phyloP scores from a whole-genome alignment of 2,888 invertebrate species.

The Dermolepida albohirtum region DNA sequence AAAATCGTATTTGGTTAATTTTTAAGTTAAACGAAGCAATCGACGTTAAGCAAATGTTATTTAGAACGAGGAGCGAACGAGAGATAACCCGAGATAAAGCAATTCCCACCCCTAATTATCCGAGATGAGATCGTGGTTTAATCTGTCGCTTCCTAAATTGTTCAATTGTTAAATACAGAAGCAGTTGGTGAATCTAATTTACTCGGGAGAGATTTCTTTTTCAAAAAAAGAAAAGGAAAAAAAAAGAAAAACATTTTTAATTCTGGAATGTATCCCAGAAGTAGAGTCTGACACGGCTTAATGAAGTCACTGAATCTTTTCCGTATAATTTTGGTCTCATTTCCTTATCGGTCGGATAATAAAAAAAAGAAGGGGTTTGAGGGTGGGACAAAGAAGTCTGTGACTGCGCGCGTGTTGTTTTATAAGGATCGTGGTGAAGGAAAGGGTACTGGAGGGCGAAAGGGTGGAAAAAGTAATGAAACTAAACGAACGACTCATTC shows the following conservation, averaged over 20 bases:
- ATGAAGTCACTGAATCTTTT: conserved; percentile 44
- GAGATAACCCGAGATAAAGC: conserved; percentile 37
- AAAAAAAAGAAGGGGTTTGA: conserved; percentile 3
- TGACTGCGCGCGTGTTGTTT: conserved; percentile 17
- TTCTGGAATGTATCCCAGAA: conserved; percentile 35
- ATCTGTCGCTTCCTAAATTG: conserved; percentile 44
- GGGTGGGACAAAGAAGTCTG: conserved; percentile 21
- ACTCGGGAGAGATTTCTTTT: conserved; percentile 31
- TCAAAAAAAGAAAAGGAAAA: conserved; percentile 2
- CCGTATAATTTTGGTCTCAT: conserved; percentile 39
- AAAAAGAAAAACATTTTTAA: conserved; percentile 35
- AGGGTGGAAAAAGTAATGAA: conserved; percentile 20
- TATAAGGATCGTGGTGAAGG: conserved; percentile 6
- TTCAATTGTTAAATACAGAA: conserved; percentile 44
- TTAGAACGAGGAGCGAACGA: conserved; percentile 39
- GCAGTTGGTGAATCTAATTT: conserved; percentile 37
- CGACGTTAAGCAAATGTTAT: conserved; percentile 40
- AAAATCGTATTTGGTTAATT: conserved; percentile 19
- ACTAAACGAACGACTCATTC: conserved; percentile 14
- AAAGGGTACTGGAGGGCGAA: background rate
- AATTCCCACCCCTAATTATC: conserved; percentile 45
- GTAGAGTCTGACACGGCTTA: conserved; percentile 40
- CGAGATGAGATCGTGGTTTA: conserved; percentile 43
- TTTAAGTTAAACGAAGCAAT: conserved; percentile 37
- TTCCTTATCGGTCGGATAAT: conserved; percentile 34